Percentiles rank a stretch among this genome's conserved stretches.
phyloP scores from a whole-genome alignment of 2,888 invertebrate species.

The Coecobrya sp. region DNA sequence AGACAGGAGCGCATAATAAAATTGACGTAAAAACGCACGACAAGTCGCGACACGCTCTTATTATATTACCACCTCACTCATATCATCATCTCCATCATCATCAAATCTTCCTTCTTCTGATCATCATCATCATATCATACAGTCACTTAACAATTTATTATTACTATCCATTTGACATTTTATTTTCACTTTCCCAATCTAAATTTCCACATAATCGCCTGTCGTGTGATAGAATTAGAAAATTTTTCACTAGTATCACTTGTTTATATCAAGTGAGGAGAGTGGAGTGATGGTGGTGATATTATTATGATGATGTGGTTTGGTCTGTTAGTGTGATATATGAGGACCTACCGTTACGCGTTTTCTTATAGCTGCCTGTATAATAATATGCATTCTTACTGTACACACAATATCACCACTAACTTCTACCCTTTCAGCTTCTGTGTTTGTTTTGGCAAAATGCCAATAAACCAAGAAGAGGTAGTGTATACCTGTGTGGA shows the following conservation, averaged over 20 bases:
- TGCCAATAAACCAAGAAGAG: constrained; percentile 24
- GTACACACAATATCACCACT: neutral
- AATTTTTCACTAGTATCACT: constrained; percentile 28
- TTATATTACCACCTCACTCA: neutral
- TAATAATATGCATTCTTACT: neutral
- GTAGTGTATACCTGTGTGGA: neutral
- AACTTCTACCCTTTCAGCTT: constrained; percentile 37
- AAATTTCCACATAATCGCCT: constrained; percentile 71
- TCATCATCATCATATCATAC: neutral
- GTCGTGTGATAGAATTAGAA: constrained; percentile 71
- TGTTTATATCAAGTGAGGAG: neutral
- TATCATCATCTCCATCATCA: neutral
- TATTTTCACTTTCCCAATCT: constrained; percentile 78
- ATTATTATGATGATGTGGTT: constrained; percentile 1
- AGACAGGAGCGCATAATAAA: constrained; percentile 10
- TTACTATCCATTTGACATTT: constrained; percentile 70
- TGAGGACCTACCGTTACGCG: constrained; percentile 47
- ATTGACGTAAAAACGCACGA: constrained; percentile 1
- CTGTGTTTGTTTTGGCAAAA: constrained; percentile 64
- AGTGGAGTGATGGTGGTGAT: neutral
- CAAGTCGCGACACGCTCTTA: constrained; percentile 28
- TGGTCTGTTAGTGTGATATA: constrained; percentile 45
- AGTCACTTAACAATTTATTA: constrained; percentile 35
- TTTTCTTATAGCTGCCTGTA: neutral
- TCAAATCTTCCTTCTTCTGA: neutral